Evolutionary conservation across 2,113 vertebrate genomes (phyloP).

Genomic region (Bos javanicus): DNA sequence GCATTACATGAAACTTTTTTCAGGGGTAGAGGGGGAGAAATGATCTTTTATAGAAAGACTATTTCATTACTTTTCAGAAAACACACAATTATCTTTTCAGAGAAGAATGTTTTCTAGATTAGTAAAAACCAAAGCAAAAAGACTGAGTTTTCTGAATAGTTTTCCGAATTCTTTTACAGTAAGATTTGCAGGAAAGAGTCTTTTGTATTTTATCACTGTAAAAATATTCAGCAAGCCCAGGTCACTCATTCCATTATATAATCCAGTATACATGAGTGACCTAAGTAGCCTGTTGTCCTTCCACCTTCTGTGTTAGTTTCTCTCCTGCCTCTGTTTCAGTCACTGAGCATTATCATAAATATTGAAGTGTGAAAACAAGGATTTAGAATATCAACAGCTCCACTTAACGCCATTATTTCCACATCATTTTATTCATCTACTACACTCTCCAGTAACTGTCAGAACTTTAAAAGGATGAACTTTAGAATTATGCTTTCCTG

Average conservation of each 20-base stretch:
- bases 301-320: conserved; percentile 61
- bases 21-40: not conserved
- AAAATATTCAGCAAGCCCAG: not conserved
- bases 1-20: not conserved
- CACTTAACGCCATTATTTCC: conserved; percentile 47
- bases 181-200: not conserved
- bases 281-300: conserved; percentile 58
- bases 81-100: not conserved
- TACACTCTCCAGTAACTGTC: conserved; percentile 14
- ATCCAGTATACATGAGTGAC: conserved; percentile 45
- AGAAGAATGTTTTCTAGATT: not conserved
- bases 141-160: not conserved
- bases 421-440: not conserved
- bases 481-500: conserved; percentile 39
- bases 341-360: conserved; percentile 51
- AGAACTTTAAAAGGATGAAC: conserved; percentile 45
- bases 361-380: conserved; percentile 48
- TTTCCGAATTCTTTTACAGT: not conserved
- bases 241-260: conserved; percentile 31
- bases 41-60: not conserved
- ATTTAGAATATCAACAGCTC: conserved; percentile 49
- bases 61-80: conserved; percentile 20
- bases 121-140: not conserved
- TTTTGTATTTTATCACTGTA: not conserved
- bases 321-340: conserved; percentile 58